These are phyloP conservation scores for Metaphire vulgaris DNA, from an alignment of 1,140 invertebrate genomes.

Conservation along the genomic window DNA sequence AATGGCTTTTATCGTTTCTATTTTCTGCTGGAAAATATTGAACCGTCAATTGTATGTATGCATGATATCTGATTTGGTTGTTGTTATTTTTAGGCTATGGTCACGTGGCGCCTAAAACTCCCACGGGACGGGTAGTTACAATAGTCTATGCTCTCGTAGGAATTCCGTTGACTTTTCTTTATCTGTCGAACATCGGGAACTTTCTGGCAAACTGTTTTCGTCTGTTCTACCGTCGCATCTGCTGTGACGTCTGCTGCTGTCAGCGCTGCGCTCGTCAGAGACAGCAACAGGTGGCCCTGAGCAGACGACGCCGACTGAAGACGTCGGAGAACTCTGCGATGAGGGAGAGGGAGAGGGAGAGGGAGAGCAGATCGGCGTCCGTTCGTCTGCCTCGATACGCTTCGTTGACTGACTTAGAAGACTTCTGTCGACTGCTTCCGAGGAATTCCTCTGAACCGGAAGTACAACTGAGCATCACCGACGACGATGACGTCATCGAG, in stretches of 20 bases:
- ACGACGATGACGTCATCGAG: neutral
- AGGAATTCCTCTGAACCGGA: neutral
- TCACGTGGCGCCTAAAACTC: conserved; percentile 83
- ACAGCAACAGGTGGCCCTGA: neutral
- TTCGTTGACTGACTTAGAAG: neutral
- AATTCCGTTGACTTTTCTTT: conserved; percentile 76
- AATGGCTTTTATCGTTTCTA: too few species aligned
- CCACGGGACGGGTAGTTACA: conserved; percentile 71
- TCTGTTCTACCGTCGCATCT: conserved; percentile 36
- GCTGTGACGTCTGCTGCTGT: conserved; percentile 34
- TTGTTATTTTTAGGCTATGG: conserved; percentile 72
- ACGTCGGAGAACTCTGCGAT: too few species aligned
- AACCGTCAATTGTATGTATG: too few species aligned
- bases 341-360: neutral
- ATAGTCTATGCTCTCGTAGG: conserved; percentile 81
- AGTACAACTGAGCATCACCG: neutral
- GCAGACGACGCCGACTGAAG: neutral
- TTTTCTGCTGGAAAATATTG: too few species aligned
- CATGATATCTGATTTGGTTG: too few species aligned
- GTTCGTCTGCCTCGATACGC: neutral
- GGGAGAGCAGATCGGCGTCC: neutral
- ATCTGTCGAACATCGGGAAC: conserved; percentile 64
- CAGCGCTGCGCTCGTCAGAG: conserved; percentile 22
- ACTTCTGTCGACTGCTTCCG: neutral
- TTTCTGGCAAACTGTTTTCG: conserved; percentile 39